These are phyloP conservation scores for Lagria hirta DNA, from an alignment of 2,888 invertebrate genomes.

Conservation along the genomic window DNA sequence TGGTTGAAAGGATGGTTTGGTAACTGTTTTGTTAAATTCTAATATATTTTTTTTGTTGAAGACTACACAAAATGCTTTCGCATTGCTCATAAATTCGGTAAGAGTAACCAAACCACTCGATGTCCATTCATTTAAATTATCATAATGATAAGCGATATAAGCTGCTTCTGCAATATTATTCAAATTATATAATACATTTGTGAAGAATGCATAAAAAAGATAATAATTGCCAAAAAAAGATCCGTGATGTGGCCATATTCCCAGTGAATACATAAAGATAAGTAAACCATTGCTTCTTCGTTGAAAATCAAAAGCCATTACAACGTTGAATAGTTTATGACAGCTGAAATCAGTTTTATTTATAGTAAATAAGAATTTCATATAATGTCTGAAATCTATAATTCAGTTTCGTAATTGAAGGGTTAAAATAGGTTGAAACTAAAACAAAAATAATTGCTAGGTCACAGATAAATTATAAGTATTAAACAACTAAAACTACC, in stretches of 20 bases:
- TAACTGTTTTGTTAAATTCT: constrained; percentile 1
- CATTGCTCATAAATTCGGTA: constrained; percentile 1
- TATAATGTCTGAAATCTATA: no score
- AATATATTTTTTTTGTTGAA: background rate
- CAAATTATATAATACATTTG: constrained; percentile 4
- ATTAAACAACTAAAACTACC: no score
- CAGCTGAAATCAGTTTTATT: no score
- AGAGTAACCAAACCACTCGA: constrained; percentile 10
- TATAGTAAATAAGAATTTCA: no score
- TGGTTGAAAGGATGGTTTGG: constrained; percentile 6
- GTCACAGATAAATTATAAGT: no score
- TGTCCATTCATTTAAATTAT: constrained; percentile 4
- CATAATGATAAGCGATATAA: background rate
- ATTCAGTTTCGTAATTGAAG: no score
- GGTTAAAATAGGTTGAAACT: no score
- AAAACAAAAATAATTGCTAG: no score
- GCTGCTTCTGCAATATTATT: constrained; percentile 4
- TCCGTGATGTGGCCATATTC: constrained; percentile 3
- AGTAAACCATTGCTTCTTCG: constrained; percentile 1
- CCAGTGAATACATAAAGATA: background rate
- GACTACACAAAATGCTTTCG: constrained; percentile 7
- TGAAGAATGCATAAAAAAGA: constrained; percentile 2
- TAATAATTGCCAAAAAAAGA: background rate
- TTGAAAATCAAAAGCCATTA: constrained; percentile 11
- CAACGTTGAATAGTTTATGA: background rate